Evolutionary conservation across 2,797 vertebrate species (phyloP).

Genomic region (Rhabdophis nuchalis): DNA sequence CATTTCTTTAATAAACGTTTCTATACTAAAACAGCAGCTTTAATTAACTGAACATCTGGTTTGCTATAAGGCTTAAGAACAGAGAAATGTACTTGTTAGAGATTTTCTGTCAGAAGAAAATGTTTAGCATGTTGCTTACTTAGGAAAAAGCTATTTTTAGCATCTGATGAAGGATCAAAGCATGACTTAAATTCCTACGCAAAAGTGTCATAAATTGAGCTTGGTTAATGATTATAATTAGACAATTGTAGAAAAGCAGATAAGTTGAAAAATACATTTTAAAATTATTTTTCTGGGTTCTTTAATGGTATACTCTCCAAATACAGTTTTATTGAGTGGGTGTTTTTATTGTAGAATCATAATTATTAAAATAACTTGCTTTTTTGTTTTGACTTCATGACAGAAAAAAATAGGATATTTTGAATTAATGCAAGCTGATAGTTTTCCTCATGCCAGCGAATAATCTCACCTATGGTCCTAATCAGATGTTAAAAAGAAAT

Average conservation of each 20-base stretch:
- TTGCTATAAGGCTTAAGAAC: constrained; percentile 53
- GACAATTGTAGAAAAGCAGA: constrained; percentile 48
- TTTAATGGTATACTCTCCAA: constrained; percentile 4
- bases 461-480: not conserved
- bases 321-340: constrained; percentile 29
- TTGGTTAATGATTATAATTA: constrained; percentile 51
- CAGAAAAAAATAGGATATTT: not conserved
- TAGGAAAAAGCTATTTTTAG: constrained; percentile 77
- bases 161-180: constrained; percentile 70
- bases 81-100: constrained; percentile 58
- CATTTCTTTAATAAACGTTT: constrained; percentile 34
- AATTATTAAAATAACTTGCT: constrained; percentile 34
- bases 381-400: not conserved
- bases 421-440: not conserved
- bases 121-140: constrained; percentile 78
- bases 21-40: constrained; percentile 57
- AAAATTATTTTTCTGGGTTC: constrained; percentile 39
- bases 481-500: not conserved
- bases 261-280: constrained; percentile 46
- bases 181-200: constrained; percentile 58
- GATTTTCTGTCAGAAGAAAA: constrained; percentile 78
- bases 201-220: constrained; percentile 53
- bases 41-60: constrained; percentile 72
- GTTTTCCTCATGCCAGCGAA: not conserved
- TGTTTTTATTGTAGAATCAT: constrained; percentile 32